Evolutionary conservation across 2,888 invertebrate genomes (phyloP).

Genomic region (Sinotaia quadrata): DNA sequence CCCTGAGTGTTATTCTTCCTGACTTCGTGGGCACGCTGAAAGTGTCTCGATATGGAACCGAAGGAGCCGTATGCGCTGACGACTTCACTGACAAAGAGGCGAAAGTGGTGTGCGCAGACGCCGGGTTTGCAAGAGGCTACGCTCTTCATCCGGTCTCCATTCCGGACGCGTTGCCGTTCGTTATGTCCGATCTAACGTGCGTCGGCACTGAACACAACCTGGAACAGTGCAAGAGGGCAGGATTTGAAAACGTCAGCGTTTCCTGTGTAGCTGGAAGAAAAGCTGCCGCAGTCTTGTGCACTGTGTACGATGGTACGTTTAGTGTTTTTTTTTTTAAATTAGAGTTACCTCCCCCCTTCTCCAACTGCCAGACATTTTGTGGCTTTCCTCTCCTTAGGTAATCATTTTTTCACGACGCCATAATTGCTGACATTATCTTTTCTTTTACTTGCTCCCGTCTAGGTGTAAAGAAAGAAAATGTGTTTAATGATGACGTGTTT

Average conservation of each 20-base stretch:
- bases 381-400: too few relatives aligned
- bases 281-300: too few relatives aligned
- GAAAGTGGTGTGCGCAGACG: constrained; percentile 74
- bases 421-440: too few relatives aligned
- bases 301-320: too few relatives aligned
- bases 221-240: constrained; percentile 36
- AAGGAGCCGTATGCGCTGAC: constrained; percentile 75
- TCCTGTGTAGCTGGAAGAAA: too few relatives aligned
- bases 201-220: constrained; percentile 46
- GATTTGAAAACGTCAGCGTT: background rate
- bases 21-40: constrained; percentile 43
- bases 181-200: constrained; percentile 37
- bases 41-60: constrained; percentile 43
- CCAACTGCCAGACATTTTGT: too few relatives aligned
- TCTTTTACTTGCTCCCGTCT: too few relatives aligned
- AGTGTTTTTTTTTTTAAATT: too few relatives aligned
- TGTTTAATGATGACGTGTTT: too few relatives aligned
- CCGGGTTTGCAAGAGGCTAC: constrained; percentile 64
- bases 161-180: background rate
- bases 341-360: too few relatives aligned
- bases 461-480: too few relatives aligned
- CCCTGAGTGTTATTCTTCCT: background rate
- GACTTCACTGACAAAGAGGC: constrained; percentile 75
- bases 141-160: background rate
- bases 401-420: too few relatives aligned